phyloP scores from a whole-genome alignment of 2,888 invertebrate species.

The Biston betularia region DNA sequence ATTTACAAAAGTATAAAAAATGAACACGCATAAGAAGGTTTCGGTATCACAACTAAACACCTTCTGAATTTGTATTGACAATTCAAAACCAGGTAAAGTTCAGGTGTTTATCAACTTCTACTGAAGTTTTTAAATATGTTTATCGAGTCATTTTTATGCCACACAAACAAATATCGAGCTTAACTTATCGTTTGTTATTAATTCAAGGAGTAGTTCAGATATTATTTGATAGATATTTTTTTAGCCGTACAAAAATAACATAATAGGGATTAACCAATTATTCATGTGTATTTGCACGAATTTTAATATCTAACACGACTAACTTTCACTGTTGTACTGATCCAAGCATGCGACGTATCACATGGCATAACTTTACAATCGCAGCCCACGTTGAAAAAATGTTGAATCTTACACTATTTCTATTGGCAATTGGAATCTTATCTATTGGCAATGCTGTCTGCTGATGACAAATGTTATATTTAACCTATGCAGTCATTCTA shows the following conservation, averaged over 20 bases:
- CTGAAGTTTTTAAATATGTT: neutral
- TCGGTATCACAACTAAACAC: conserved; percentile 43
- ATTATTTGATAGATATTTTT: conserved; percentile 1
- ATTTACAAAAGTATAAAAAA: conserved; percentile 76
- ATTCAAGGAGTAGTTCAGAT: conserved; percentile 11
- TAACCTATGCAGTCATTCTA: conserved; percentile 39
- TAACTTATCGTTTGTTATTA: neutral
- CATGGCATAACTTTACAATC: conserved; percentile 26
- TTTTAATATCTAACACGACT: conserved; percentile 1
- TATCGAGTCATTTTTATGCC: neutral
- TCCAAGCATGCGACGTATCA: conserved; percentile 10
- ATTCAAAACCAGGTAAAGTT: neutral
- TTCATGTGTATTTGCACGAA: neutral
- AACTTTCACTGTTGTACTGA: conserved; percentile 6
- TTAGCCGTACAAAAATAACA: neutral
- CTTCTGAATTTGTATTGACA: conserved; percentile 10
- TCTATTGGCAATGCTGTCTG: conserved; percentile 26
- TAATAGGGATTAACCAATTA: neutral
- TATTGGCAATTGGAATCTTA: no score
- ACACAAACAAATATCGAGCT: neutral
- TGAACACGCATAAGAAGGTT: conserved; percentile 50
- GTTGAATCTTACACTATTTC: conserved; percentile 1
- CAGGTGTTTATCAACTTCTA: neutral
- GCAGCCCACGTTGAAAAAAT: conserved; percentile 7
- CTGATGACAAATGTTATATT: conserved; percentile 26